Conservation (phyloP, 2,888 invertebrate genomes). For the Notodonta dromedarius region DNA sequence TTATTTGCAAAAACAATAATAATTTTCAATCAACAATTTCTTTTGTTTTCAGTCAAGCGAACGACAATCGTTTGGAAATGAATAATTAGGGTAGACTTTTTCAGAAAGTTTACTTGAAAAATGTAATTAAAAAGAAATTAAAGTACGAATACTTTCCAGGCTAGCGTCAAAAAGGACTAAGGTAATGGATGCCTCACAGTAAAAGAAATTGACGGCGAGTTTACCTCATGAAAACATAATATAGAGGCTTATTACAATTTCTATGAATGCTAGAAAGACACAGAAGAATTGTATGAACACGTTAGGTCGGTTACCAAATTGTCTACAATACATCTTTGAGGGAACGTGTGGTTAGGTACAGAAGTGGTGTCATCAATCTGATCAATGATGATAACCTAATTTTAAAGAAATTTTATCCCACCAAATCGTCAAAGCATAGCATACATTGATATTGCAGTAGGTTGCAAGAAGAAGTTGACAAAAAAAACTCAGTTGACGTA, state of each 20-base stretch:
- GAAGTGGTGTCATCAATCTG: background rate
- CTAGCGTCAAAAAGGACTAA: slow-evolving; percentile 76
- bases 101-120: slow-evolving; percentile 20
- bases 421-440: slow-evolving; percentile 1
- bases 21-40: slow-evolving; percentile 7
- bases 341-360: background rate
- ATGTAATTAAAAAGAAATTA: slow-evolving; percentile 49
- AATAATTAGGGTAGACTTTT: slow-evolving; percentile 25
- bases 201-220: slow-evolving; percentile 52
- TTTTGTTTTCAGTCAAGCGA: slow-evolving; percentile 40
- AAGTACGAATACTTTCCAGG: slow-evolving; percentile 73
- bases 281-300: background rate
- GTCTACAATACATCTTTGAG: background rate
- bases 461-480: slow-evolving; percentile 34
- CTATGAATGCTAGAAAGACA: slow-evolving; percentile 15
- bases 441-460: slow-evolving; percentile 31
- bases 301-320: background rate
- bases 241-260: slow-evolving; percentile 42
- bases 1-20: background rate
- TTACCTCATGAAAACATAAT: slow-evolving; percentile 46
- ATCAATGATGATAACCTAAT: background rate
- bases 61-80: slow-evolving; percentile 43
- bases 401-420: slow-evolving; percentile 2
- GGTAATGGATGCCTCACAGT: slow-evolving; percentile 55
- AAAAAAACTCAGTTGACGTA: slow-evolving; percentile 9